These are phyloP conservation scores for Ataeniobius toweri DNA, from an alignment of 2,797 vertebrate species.

Conservation along the genomic window DNA sequence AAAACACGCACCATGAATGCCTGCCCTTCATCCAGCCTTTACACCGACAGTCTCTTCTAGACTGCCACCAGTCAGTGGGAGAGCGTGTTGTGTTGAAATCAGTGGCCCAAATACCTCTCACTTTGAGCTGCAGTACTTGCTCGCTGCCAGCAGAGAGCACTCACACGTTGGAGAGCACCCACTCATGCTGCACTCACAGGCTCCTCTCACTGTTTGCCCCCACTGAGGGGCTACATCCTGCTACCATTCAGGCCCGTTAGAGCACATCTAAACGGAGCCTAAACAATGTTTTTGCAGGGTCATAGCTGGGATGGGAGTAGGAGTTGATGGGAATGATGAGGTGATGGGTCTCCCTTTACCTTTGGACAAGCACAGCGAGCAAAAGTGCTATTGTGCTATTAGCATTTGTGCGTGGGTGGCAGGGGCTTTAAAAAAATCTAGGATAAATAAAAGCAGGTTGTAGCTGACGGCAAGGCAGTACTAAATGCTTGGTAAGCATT, in stretches of 20 bases:
- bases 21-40: conserved; percentile 24
- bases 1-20: conserved; percentile 11
- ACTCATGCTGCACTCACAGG: conserved; percentile 64
- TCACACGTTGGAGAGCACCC: conserved; percentile 78
- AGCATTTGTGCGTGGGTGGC: conserved; percentile 84
- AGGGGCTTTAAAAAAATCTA: conserved; percentile 68
- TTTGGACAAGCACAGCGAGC: conserved; percentile 80
- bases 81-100: conserved; percentile 34
- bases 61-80: conserved; percentile 51
- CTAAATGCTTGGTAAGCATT: conserved; percentile 75
- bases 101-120: conserved; percentile 31
- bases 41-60: conserved; percentile 27
- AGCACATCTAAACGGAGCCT: conserved; percentile 80
- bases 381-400: conserved; percentile 84
- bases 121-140: conserved; percentile 69
- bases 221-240: conserved; percentile 69
- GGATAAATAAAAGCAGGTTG: conserved; percentile 81
- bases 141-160: conserved; percentile 83
- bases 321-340: conserved; percentile 86
- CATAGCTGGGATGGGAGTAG: conserved; percentile 83
- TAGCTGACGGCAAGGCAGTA: conserved; percentile 44
- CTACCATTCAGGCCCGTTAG: conserved; percentile 75
- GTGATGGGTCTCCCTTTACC: conserved; percentile 83
- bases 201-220: conserved; percentile 71
- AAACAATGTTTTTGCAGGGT: conserved; percentile 82